Percentiles rank a stretch among this genome's conserved stretches.
Conservation (phyloP, 2,797 vertebrate species). For the Lithobates sylvaticus region DNA sequence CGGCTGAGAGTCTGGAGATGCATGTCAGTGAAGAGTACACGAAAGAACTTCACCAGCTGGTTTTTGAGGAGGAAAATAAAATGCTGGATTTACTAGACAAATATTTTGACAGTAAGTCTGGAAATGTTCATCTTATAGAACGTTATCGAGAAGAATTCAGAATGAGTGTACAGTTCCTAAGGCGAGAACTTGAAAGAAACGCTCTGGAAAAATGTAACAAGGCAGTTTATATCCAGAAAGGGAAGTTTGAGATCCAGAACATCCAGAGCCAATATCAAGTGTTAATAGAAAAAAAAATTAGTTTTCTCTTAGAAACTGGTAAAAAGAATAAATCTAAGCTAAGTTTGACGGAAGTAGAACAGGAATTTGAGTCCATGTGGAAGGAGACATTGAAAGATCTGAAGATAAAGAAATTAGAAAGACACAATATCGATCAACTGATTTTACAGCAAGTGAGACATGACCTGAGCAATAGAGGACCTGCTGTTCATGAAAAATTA, state of each 20-base stretch:
- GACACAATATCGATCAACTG: neutral
- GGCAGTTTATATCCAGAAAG: slow-evolving; percentile 68
- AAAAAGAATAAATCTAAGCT: slow-evolving; percentile 65
- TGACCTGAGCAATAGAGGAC: neutral
- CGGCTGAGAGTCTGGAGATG: slow-evolving; percentile 52
- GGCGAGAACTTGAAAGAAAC: slow-evolving; percentile 64
- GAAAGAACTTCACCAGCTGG: slow-evolving; percentile 65
- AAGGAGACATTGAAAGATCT: slow-evolving; percentile 67
- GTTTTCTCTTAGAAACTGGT: slow-evolving; percentile 68
- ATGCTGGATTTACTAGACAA: slow-evolving; percentile 66
- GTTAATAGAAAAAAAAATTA: slow-evolving; percentile 69
- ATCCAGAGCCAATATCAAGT: slow-evolving; percentile 69
- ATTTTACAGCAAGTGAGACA: slow-evolving; percentile 1
- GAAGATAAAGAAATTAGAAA: slow-evolving; percentile 58
- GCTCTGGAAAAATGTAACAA: slow-evolving; percentile 66
- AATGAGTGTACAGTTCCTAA: slow-evolving; percentile 67
- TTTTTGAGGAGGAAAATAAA: slow-evolving; percentile 67
- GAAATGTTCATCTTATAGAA: slow-evolving; percentile 68
- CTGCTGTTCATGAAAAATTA: neutral
- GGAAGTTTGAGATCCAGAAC: slow-evolving; percentile 66
- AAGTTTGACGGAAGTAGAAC: slow-evolving; percentile 69
- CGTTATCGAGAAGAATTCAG: slow-evolving; percentile 69
- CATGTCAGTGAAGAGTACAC: slow-evolving; percentile 57
- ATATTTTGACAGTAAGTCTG: slow-evolving; percentile 67
- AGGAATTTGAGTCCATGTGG: slow-evolving; percentile 78